Conservation (phyloP, 2,113 vertebrate species). For the Ondatra zibethicus region DNA sequence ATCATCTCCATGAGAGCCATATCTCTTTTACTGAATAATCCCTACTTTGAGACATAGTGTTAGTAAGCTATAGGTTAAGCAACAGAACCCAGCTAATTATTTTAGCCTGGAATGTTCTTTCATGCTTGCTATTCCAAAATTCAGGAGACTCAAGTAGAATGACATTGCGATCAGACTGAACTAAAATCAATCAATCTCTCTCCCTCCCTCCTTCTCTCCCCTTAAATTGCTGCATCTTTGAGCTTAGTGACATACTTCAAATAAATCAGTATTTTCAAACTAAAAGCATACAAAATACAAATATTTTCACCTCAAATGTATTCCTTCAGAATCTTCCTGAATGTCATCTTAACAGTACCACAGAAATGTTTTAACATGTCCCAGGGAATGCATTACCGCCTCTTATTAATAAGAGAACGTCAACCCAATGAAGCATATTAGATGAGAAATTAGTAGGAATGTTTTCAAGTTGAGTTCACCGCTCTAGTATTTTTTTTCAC, state of each 20-base stretch:
- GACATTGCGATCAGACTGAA: background rate
- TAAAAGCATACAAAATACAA: background rate
- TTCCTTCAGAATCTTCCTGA: background rate
- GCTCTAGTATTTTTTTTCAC: background rate
- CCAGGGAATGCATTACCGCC: background rate
- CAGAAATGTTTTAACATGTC: background rate
- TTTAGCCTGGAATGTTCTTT: background rate
- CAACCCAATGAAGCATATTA: constrained; percentile 23
- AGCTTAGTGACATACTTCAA: background rate
- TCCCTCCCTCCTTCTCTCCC: too few species aligned
- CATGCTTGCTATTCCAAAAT: background rate
- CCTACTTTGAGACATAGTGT: background rate
- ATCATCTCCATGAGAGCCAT: constrained; percentile 5
- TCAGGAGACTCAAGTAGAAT: background rate
- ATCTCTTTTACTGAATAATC: constrained; percentile 38
- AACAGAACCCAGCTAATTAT: constrained; percentile 9
- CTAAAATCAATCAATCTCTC: background rate
- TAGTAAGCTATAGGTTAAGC: constrained; percentile 7
- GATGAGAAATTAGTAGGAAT: constrained; percentile 13
- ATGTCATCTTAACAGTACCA: background rate
- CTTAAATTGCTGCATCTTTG: background rate
- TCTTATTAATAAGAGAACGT: background rate
- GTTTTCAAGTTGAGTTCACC: background rate
- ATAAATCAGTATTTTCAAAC: background rate
- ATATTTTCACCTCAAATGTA: background rate